phyloP scores from a whole-genome alignment of 2,113 vertebrate species.

The Poeciliopsis retropinna region DNA sequence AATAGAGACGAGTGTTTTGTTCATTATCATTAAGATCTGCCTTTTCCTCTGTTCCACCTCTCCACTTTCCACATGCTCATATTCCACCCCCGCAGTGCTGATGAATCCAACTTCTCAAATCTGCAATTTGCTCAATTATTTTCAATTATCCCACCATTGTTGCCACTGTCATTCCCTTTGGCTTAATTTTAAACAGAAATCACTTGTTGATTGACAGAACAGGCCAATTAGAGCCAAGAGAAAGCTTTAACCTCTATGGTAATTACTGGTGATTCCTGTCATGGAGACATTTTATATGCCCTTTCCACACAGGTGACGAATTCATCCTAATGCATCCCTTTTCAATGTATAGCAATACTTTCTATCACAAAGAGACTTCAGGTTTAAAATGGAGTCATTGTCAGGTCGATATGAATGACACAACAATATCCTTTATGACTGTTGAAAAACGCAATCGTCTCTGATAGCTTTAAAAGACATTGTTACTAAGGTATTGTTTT shows the following conservation, averaged over 20 bases:
- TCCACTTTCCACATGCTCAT: slow-evolving; percentile 65
- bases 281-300: slow-evolving; percentile 62
- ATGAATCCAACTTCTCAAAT: slow-evolving; percentile 77
- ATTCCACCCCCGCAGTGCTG: slow-evolving; percentile 72
- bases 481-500: slow-evolving; percentile 43
- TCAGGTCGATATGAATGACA: slow-evolving; percentile 34
- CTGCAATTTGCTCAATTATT: slow-evolving; percentile 81
- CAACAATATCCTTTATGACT: slow-evolving; percentile 36
- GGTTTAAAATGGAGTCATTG: slow-evolving; percentile 17
- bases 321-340: slow-evolving; percentile 27
- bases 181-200: slow-evolving; percentile 77
- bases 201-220: slow-evolving; percentile 83
- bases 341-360: slow-evolving; percentile 19
- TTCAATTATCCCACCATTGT: slow-evolving; percentile 80
- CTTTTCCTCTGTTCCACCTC: slow-evolving; percentile 71
- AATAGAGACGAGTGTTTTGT: slow-evolving; percentile 76
- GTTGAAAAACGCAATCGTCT: slow-evolving; percentile 27
- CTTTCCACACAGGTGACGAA: slow-evolving; percentile 39
- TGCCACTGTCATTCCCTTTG: slow-evolving; percentile 71
- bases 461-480: slow-evolving; percentile 46
- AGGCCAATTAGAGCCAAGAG: slow-evolving; percentile 74
- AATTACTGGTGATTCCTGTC: slow-evolving; percentile 79
- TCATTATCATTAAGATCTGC: slow-evolving; percentile 78
- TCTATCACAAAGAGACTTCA: slow-evolving; percentile 18
- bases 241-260: slow-evolving; percentile 66